Base-by-base conservation (phyloP, 92 coral and sea anemone species). In the Diadumene lineata region DNA sequence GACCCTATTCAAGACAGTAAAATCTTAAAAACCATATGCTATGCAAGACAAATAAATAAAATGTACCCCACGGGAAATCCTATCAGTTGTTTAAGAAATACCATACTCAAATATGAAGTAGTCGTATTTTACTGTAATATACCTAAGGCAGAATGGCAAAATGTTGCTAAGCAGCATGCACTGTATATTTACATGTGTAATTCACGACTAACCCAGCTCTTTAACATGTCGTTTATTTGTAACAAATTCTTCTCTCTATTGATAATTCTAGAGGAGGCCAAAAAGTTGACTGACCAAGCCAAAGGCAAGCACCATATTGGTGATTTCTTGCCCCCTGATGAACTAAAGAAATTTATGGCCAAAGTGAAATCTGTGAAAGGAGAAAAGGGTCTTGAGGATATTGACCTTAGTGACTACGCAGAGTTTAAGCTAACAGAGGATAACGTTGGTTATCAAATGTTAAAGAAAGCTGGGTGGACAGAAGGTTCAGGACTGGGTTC, bases 241-340 rank as follows among this genome's bases (percentile, higher is more conserved):
- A 11, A 56, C 18, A 34, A n/a, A 19, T 6, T 31, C 24, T 6
- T 43, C 66, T 56, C 18, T 34, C 32, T 30, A 30, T 38, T 17
- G 58, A 16, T 38, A 44, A 13, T 34, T 30, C 1, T 75, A 96
- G 99, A 89, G 1, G 89, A 90, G 79, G 97, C 99, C 17, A 60
- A 66, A 22, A 92, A 96, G 68, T 84, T 96, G 26, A 96, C 99
- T 1, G 66, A 72, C 1, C 85, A 80, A 74, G 90, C 82, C 67
- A 88, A 86, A 80, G 99, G 99, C 21, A 96, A 87, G 48, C 99
- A 96, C 50, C 97, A 92, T 55, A 92, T 96, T 66, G 98, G 98
- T 24, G 98, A 94, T 77, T 94, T 94, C 75, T 92, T 94, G 9
- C 98, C 98, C 10, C 92, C 96, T 1, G 88, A 86, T 24, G 98